Evolutionary conservation across 1,140 invertebrate genomes (phyloP).

Genomic region (Agrilus planipennis): DNA sequence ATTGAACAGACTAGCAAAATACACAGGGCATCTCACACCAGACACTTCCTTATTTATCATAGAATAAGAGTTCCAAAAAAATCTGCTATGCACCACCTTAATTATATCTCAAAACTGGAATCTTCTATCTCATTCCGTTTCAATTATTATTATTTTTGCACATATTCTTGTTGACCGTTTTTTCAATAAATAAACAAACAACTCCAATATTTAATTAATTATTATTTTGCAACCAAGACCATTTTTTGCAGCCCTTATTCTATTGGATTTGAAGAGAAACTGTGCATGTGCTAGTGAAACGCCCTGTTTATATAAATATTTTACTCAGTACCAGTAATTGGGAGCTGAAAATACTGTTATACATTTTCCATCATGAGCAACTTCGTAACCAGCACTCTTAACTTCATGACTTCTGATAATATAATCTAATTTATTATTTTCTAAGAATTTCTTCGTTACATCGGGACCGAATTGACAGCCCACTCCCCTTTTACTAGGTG

Average conservation of each 20-base stretch:
- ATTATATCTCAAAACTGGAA: too few relatives aligned
- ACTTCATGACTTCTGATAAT: slow-evolving; percentile 96
- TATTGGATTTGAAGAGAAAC: too few relatives aligned
- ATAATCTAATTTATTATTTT: slow-evolving; percentile 81
- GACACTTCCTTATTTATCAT: too few relatives aligned
- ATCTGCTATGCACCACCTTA: too few relatives aligned
- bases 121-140: neutral
- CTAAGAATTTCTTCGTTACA: slow-evolving; percentile 79
- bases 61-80: too few relatives aligned
- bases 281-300: neutral
- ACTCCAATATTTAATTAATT: too few relatives aligned
- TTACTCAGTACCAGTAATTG: slow-evolving; percentile 99
- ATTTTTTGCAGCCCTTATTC: too few relatives aligned
- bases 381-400: slow-evolving; percentile 92
- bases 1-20: too few relatives aligned
- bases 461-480: slow-evolving; percentile 98
- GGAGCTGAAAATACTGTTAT: slow-evolving; percentile 97
- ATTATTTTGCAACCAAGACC: too few relatives aligned
- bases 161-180: neutral
- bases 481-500: slow-evolving; percentile 92
- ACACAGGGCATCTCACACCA: too few relatives aligned
- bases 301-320: slow-evolving; percentile 17
- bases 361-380: slow-evolving; percentile 86
- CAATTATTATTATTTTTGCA: neutral
- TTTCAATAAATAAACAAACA: neutral